Conservation (phyloP, 2,888 invertebrate genomes). For the Thymelicus sylvestris region DNA sequence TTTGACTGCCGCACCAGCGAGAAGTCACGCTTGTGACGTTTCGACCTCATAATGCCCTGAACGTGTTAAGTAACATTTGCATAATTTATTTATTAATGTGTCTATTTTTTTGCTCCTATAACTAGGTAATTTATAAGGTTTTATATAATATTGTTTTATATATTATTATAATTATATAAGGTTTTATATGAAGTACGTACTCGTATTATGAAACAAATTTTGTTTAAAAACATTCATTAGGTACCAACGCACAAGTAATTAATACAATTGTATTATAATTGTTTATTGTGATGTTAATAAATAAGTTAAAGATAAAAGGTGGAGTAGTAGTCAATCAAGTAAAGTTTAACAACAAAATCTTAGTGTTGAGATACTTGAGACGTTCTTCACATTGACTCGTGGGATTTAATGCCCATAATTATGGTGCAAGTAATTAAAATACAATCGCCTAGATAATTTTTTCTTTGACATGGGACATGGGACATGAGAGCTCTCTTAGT, state of each 20-base stretch:
- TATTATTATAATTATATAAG: too few relatives aligned
- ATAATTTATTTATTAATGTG: too few relatives aligned
- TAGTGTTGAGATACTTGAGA: conserved; percentile 9
- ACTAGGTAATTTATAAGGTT: too few relatives aligned
- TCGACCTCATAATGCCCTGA: too few relatives aligned
- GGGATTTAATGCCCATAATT: conserved; percentile 19
- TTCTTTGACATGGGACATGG: conserved; percentile 17
- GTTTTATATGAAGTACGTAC: too few relatives aligned
- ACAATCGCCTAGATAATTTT: conserved; percentile 45
- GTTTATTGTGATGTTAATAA: not conserved
- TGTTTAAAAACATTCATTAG: not conserved
- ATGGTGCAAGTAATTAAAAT: conserved; percentile 46
- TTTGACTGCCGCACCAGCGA: too few relatives aligned
- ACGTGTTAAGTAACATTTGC: too few relatives aligned
- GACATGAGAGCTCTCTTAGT: not conserved
- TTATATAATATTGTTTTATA: too few relatives aligned
- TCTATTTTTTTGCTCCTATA: too few relatives aligned
- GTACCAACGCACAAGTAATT: too few relatives aligned
- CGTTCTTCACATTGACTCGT: conserved; percentile 8
- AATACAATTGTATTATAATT: conserved; percentile 1
- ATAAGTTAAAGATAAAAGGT: not conserved
- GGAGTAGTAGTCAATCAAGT: conserved; percentile 8
- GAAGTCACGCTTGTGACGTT: too few relatives aligned
- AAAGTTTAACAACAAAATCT: conserved; percentile 15
- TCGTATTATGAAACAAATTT: too few relatives aligned